Conservation (phyloP, 2,797 vertebrate species). For the Micromesistius poutassou region DNA sequence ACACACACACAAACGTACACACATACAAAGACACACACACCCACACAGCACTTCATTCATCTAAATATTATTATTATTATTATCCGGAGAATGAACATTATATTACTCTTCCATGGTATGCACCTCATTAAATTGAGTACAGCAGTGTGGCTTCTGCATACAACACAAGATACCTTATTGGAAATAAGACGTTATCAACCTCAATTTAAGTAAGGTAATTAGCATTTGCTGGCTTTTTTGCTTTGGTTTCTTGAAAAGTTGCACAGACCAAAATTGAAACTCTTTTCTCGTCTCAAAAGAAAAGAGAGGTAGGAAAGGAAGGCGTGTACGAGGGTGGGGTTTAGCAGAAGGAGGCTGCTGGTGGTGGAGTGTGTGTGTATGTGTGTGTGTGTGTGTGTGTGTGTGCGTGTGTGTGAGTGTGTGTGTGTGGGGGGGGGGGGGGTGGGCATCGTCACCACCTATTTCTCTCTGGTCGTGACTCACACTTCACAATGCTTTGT, state of each 20-base stretch:
- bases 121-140: too few species aligned
- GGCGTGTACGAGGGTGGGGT: not conserved
- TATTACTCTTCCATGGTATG: not conserved
- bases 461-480: constrained; percentile 57
- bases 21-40: not conserved
- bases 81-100: not conserved
- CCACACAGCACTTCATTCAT: not conserved
- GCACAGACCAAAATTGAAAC: not conserved
- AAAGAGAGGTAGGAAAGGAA: not conserved
- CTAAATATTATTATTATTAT: not conserved
- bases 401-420: constrained; percentile 1
- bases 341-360: not conserved
- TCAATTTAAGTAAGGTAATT: not conserved
- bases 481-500: constrained; percentile 55
- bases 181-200: too few species aligned
- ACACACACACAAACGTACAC: not conserved
- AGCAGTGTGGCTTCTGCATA: not conserved
- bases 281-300: not conserved
- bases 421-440: not conserved
- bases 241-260: not conserved
- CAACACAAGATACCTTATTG: not conserved
- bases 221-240: not conserved
- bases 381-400: not conserved
- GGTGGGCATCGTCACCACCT: constrained; percentile 54
- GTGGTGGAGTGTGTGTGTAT: not conserved